Conservation (phyloP, 2,888 invertebrate species). For the Ariolimax columbianus region DNA sequence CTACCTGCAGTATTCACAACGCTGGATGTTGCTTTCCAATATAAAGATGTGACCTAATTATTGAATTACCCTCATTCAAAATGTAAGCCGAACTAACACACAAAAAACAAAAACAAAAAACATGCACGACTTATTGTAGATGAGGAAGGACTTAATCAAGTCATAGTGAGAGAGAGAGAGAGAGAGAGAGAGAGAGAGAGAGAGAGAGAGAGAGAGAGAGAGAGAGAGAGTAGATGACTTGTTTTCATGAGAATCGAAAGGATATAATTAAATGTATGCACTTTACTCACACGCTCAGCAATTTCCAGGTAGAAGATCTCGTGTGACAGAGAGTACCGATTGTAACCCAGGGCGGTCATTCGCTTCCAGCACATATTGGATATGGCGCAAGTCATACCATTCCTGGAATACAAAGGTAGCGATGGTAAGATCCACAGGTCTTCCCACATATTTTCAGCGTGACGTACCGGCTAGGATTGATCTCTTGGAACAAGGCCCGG, state of each 20-base stretch:
- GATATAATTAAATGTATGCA: background rate
- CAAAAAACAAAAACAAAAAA: no score
- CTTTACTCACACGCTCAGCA: constrained; percentile 68
- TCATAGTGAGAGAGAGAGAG: background rate
- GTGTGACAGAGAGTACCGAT: constrained; percentile 74
- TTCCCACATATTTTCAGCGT: no score
- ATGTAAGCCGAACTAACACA: no score
- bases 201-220: constrained; percentile 15
- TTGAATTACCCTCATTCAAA: no score
- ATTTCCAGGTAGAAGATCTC: constrained; percentile 76
- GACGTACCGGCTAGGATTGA: no score
- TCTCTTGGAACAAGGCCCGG: no score
- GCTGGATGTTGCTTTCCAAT: no score
- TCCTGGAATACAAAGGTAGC: constrained; percentile 2
- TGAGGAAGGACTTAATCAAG: no score
- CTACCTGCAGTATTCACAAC: no score
- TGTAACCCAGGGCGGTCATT: constrained; percentile 74
- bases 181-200: constrained; percentile 11
- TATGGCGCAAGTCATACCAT: constrained; percentile 64
- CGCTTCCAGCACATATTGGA: constrained; percentile 71
- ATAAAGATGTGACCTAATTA: no score
- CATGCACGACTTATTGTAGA: no score
- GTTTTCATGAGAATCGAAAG: background rate
- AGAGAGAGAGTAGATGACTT: background rate
- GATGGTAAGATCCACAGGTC: no score